Conservation (phyloP, 2,888 invertebrate genomes). For the Patella pellucida region DNA sequence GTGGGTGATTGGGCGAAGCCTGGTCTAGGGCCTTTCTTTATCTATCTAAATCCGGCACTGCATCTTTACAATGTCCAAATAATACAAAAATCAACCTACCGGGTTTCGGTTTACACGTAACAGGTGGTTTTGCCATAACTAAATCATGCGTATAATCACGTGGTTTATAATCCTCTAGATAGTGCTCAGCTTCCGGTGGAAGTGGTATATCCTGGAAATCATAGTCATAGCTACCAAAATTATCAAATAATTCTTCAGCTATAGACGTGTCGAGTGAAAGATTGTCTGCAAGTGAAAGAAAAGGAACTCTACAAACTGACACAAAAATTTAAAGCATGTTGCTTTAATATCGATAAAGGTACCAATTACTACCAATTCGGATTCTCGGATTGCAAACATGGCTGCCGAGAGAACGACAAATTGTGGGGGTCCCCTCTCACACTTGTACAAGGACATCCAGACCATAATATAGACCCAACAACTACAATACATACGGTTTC, state of each 20-base stretch:
- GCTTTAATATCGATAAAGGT: background rate
- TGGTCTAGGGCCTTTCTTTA: no score
- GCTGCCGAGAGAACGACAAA: no score
- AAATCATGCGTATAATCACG: slow-evolving; percentile 36
- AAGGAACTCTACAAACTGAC: no score
- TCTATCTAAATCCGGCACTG: no score
- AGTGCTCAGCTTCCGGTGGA: slow-evolving; percentile 81
- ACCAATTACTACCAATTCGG: background rate
- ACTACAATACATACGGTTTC: no score
- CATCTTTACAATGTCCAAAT: no score
- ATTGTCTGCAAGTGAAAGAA: slow-evolving; percentile 16
- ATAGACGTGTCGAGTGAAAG: slow-evolving; percentile 12
- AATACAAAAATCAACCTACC: slow-evolving; percentile 72
- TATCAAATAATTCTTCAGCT: slow-evolving; percentile 12
- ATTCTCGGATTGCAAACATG: no score
- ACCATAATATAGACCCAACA: no score
- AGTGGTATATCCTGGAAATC: slow-evolving; percentile 74
- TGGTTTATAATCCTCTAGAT: slow-evolving; percentile 73
- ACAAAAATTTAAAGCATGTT: background rate
- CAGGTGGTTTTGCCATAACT: slow-evolving; percentile 61
- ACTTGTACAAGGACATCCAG: no score
- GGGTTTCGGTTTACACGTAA: slow-evolving; percentile 87
- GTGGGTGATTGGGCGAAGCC: no score
- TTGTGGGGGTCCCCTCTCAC: no score
- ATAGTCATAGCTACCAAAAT: slow-evolving; percentile 75